Evolutionary conservation across 2,888 invertebrate genomes (phyloP), one percentile per base, ranked within the genome.

Genomic region (Morpho achilles): DNA sequence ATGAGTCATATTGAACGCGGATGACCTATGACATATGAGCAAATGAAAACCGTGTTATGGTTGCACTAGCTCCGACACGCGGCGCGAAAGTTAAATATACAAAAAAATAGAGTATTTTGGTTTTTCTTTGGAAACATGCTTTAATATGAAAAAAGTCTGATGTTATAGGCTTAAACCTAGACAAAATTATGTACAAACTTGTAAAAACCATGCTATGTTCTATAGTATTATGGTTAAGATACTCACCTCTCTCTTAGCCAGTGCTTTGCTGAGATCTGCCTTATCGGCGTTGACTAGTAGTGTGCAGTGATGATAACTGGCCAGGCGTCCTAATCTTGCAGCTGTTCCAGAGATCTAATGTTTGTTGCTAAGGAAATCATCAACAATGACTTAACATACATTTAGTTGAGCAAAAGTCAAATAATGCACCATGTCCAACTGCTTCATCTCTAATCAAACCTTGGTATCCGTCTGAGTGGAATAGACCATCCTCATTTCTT

Each of bases 241-340:
- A 82, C 89, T 92, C 90, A 96, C 96, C 91, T 95, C 94, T 78
- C 94, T 93, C 80, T 94, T 95, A 61, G 93, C 93, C 61, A 97
- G 92, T 59, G 95, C 93, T 70, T 93, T 91, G 70, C 93, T 93
- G 77, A 97, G 91, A 79, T 94, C 92, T 66, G 92, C 82, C 85
- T 96, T 96, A 79, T 97, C 95, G 64, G 96, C 96, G 75, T 96
- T 94, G 63, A 98, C 96, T 79, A 99, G 92, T 67, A 99, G 92
- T 4, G 99, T 99, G 85, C 98, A 98, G 84, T 99, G 99, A 81
- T 99, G 99, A 90, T 99, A 99, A n/a, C 97, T 96, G 75, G 95
- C 95, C 8, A 95, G 93, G 67, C 94, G 93, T 60, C 97, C 97
- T 60, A 99, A 90, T 88, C 98, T 98, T 1, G 98, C 96, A 52